Percentiles rank a stretch among this genome's conserved stretches.
Evolutionary conservation across 2,797 vertebrate species (phyloP).

Genomic region (Pangasius krempfi): DNA sequence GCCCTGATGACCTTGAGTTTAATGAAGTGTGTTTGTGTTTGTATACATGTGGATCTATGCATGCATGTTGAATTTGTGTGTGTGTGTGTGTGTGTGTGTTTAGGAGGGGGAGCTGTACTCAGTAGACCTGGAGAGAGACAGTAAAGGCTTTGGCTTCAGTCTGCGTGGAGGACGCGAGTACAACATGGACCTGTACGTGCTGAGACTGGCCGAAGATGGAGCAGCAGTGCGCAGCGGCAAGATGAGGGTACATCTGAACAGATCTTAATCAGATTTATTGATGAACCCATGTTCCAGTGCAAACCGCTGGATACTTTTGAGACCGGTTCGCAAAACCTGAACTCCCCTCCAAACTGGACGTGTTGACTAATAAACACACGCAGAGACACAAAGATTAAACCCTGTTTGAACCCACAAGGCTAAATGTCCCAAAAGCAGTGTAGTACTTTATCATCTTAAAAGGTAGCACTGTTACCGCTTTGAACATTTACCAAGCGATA

Average conservation of each 20-base stretch:
- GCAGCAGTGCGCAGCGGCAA: slow-evolving; percentile 94
- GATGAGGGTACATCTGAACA: slow-evolving; percentile 86
- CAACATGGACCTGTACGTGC: slow-evolving; percentile 98
- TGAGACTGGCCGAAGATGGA: slow-evolving; percentile 95
- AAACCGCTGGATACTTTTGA: background rate
- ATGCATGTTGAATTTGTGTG: background rate
- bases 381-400: background rate
- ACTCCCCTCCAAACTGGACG: background rate
- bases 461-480: background rate
- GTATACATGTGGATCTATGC: slow-evolving; percentile 31
- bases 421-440: background rate
- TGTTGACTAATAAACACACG: background rate
- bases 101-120: slow-evolving; percentile 94
- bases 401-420: background rate
- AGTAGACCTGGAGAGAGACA: slow-evolving; percentile 95
- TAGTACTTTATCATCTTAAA: background rate
- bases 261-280: background rate
- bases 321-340: background rate
- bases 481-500: background rate
- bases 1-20: slow-evolving; percentile 60
- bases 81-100: slow-evolving; percentile 37
- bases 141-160: slow-evolving; percentile 97
- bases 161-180: slow-evolving; percentile 96
- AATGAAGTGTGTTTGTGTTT: slow-evolving; percentile 11
- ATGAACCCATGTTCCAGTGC: background rate